Evolutionary conservation across 1,140 invertebrate genomes (phyloP).

Genomic region (Apis cerana): DNA sequence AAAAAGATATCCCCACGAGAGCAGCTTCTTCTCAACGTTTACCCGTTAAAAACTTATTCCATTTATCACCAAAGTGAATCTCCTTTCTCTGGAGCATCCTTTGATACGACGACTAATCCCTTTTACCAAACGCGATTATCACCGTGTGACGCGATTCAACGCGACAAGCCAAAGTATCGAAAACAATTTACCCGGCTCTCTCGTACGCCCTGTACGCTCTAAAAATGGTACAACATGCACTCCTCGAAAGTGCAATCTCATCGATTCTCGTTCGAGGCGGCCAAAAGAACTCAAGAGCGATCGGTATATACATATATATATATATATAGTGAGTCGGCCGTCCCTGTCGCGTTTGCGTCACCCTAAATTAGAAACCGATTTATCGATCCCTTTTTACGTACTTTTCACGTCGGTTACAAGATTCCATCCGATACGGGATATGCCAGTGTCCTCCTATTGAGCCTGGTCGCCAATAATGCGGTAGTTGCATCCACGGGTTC

Average conservation of each 20-base stretch:
- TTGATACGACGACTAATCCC: neutral
- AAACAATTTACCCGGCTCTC: neutral
- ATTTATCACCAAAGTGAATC: neutral
- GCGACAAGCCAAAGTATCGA: neutral
- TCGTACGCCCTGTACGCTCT: neutral
- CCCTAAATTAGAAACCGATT: conserved; percentile 47
- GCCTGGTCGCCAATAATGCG: conserved; percentile 47
- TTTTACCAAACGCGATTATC: conserved; percentile 1
- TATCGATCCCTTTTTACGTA: conserved; percentile 36
- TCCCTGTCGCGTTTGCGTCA: neutral
- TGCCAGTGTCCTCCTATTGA: conserved; percentile 36
- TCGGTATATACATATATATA: too few species aligned
- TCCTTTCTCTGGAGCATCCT: neutral
- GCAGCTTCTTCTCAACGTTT: too few species aligned
- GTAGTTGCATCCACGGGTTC: conserved; percentile 32
- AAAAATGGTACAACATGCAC: neutral
- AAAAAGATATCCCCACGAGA: neutral
- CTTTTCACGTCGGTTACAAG: conserved; percentile 40
- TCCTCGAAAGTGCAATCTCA: neutral
- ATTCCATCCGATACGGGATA: conserved; percentile 38
- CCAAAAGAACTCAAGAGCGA: too few species aligned
- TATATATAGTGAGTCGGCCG: too few species aligned
- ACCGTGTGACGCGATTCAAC: too few species aligned
- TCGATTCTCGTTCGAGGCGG: neutral
- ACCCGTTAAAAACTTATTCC: neutral